A percentile compares a stretch with the other conserved stretches of the same genome.
Evolutionary conservation across 2,797 vertebrate species (phyloP).

Genomic region (Synaphobranchus kaupii): DNA sequence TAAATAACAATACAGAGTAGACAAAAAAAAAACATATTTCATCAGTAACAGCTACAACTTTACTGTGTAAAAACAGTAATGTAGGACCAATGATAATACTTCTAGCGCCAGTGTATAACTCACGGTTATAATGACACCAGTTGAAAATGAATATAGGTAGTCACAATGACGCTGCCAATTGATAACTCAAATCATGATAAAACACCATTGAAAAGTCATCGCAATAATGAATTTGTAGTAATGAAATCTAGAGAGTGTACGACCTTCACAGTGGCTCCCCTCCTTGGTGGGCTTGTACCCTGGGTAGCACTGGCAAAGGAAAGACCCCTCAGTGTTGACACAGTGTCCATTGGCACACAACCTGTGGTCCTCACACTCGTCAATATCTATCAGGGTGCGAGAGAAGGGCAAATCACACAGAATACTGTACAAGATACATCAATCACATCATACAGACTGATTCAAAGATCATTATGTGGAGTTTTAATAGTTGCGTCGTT

Average conservation of each 20-base stretch:
- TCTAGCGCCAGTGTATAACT: background rate
- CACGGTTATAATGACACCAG: no score
- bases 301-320: constrained; percentile 73
- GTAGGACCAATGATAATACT: no score
- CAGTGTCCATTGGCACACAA: constrained; percentile 74
- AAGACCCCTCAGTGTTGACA: constrained; percentile 77
- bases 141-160: no score
- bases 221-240: background rate
- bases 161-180: background rate
- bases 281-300: constrained; percentile 83
- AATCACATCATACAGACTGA: background rate
- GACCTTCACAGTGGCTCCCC: constrained; percentile 84
- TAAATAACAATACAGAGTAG: background rate
- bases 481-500: background rate
- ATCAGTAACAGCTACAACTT: background rate
- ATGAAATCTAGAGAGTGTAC: background rate
- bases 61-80: no score
- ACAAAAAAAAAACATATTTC: background rate
- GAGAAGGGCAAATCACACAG: constrained; percentile 39
- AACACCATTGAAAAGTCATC: background rate
- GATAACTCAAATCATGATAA: background rate
- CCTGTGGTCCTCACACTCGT: constrained; percentile 71
- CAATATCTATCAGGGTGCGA: constrained; percentile 64
- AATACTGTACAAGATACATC: constrained; percentile 30
- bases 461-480: background rate